Evolutionary conservation across 2,797 vertebrate species (phyloP).

Genomic region (Ctenopoma kingsleyae): DNA sequence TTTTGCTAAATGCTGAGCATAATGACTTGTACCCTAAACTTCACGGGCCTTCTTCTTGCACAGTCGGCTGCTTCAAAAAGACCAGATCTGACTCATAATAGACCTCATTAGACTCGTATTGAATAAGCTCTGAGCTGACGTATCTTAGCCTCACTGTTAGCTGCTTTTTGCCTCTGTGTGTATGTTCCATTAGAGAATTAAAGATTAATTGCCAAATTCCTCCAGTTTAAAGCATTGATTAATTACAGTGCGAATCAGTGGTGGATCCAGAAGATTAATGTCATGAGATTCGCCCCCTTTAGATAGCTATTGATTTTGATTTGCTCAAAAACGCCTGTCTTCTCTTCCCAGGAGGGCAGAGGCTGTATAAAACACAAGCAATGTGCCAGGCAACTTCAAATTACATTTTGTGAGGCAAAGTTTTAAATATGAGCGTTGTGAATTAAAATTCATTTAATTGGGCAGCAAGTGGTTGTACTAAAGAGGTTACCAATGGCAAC

Average conservation of each 20-base stretch:
- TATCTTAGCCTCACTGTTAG: constrained; percentile 55
- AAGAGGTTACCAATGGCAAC: constrained; percentile 73
- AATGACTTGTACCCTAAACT: constrained; percentile 66
- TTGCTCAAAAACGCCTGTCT: constrained; percentile 75
- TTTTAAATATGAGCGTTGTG: constrained; percentile 54
- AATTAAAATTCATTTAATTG: constrained; percentile 70
- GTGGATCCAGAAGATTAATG: constrained; percentile 84
- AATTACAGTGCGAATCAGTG: constrained; percentile 76
- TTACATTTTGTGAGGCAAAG: constrained; percentile 53
- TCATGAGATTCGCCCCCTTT: constrained; percentile 74
- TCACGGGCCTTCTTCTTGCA: constrained; percentile 62
- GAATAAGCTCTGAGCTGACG: constrained; percentile 65
- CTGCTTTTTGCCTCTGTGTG: constrained; percentile 55
- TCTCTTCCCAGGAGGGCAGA: constrained; percentile 61
- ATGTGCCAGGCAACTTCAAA: constrained; percentile 52
- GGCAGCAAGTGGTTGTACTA: constrained; percentile 54
- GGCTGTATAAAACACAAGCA: constrained; percentile 45
- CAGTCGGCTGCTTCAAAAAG: constrained; percentile 71
- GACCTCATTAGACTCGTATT: constrained; percentile 79
- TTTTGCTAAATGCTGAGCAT: constrained; percentile 66
- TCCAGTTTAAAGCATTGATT: constrained; percentile 82
- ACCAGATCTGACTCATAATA: constrained; percentile 76
- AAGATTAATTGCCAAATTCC: constrained; percentile 85
- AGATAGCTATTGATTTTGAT: constrained; percentile 87
- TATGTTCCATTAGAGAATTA: constrained; percentile 78